These are phyloP conservation scores for Bombycilla garrulus DNA, from an alignment of 2,113 vertebrate species.

Conservation along the genomic window DNA sequence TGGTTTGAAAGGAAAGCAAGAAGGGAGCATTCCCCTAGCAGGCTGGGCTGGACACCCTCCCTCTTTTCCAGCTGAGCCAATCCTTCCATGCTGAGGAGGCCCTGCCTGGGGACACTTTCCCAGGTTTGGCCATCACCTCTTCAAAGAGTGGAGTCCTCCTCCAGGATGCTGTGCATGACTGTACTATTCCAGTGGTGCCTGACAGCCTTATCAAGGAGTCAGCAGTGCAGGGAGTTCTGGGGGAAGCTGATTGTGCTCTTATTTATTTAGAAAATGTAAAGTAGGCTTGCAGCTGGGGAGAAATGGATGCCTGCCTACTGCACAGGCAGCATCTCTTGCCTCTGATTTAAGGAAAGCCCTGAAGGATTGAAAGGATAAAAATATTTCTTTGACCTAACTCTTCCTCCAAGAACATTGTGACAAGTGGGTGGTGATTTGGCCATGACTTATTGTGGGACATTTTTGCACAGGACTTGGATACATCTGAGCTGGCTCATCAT, in stretches of 20 bases:
- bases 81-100: rapidly evolving
- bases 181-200: not conserved
- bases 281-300: not conserved
- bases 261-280: not conserved
- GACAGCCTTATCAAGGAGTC: not conserved
- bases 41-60: not conserved
- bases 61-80: not conserved
- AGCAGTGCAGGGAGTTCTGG: not conserved
- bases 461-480: not conserved
- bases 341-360: not conserved
- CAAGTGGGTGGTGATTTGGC: not conserved
- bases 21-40: not conserved
- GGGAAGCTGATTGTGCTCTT: not conserved
- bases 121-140: not conserved
- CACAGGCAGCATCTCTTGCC: not conserved
- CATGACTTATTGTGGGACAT: not conserved
- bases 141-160: not conserved
- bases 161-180: not conserved
- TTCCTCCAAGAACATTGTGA: not conserved
- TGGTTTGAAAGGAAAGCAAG: not conserved
- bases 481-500: not conserved
- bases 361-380: not conserved
- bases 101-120: not conserved
- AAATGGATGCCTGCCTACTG: not conserved
- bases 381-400: not conserved